These are phyloP conservation scores for Eurypyga helias DNA, from an alignment of 2,113 vertebrate species.

Conservation along the genomic window DNA sequence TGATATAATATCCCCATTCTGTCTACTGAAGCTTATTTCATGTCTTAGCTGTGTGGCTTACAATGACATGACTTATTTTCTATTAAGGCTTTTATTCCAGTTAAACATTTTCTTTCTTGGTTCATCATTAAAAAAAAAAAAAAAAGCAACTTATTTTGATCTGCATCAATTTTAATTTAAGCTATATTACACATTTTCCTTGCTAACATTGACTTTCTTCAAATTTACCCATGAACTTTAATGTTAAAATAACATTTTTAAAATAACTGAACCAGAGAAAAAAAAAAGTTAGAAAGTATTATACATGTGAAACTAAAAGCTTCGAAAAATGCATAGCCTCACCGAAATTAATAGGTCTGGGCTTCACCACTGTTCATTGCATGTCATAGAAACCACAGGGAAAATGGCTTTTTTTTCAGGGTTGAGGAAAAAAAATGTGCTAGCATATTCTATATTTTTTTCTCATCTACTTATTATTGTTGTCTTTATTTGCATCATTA, in stretches of 20 bases:
- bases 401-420: background rate
- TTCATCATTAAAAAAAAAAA: too few species aligned
- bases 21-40: background rate
- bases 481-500: background rate
- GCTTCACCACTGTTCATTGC: background rate
- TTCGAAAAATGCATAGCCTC: background rate
- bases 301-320: background rate
- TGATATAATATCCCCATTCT: background rate
- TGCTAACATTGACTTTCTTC: background rate
- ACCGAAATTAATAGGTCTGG: background rate
- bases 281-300: background rate
- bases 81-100: background rate
- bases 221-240: background rate
- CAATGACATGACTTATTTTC: background rate
- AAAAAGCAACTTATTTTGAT: background rate
- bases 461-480: background rate
- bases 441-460: background rate
- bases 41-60: background rate
- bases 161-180: background rate
- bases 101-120: background rate
- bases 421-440: rapidly evolving
- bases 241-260: background rate
- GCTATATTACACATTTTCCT: background rate
- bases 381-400: background rate
- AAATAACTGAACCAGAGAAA: background rate